phyloP scores from a whole-genome alignment of 2,113 vertebrate genomes.

The Rattus norvegicus region DNA sequence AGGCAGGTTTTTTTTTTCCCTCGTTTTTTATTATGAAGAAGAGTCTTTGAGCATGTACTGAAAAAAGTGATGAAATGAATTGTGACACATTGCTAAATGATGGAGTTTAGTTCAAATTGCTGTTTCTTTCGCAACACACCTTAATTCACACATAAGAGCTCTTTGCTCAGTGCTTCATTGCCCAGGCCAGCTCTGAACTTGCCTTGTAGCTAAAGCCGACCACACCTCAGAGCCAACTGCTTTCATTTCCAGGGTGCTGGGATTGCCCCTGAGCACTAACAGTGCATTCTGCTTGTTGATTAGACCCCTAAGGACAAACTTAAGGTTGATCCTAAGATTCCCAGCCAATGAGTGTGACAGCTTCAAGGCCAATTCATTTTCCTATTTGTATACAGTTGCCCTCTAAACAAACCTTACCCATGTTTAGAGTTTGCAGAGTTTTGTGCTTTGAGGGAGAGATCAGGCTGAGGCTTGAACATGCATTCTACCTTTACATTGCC shows the following conservation, averaged over 20 bases:
- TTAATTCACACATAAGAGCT: background rate
- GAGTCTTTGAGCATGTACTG: background rate
- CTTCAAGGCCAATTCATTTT: conserved; percentile 2
- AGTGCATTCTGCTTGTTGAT: background rate
- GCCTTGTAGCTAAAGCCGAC: background rate
- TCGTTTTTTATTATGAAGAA: background rate
- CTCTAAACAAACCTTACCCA: background rate
- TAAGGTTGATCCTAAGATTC: conserved; percentile 39
- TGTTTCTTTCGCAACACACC: background rate
- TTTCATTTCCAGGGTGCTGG: background rate
- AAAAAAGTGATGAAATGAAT: background rate
- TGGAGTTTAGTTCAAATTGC: background rate
- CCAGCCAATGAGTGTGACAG: background rate
- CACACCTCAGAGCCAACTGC: background rate
- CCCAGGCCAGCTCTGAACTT: background rate
- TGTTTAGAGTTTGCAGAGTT: background rate
- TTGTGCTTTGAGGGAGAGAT: background rate
- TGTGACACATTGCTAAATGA: background rate
- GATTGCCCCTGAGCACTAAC: background rate
- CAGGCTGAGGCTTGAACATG: background rate
- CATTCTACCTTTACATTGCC: background rate
- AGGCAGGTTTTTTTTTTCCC: background rate
- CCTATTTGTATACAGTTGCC: background rate
- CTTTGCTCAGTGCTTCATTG: background rate
- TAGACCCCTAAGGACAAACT: conserved; percentile 58